Percentiles rank a stretch among this genome's conserved stretches.
Evolutionary conservation across 2,888 invertebrate species (phyloP).

Genomic region (Zygogramma bicolorata): DNA sequence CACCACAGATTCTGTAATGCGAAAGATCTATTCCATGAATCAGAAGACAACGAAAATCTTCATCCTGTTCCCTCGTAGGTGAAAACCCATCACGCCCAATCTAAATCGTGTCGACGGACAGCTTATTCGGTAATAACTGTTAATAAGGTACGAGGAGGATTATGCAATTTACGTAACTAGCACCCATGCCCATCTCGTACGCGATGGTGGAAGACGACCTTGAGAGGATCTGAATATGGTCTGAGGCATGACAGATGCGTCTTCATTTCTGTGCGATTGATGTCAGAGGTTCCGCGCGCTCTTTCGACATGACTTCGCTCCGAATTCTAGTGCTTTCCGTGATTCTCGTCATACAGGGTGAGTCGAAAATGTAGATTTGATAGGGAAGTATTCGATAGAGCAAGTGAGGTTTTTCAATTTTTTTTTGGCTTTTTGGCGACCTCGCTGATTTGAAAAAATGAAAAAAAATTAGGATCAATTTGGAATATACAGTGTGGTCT

Average conservation of each 20-base stretch:
- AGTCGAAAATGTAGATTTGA: constrained; percentile 20
- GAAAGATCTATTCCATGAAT: too few species aligned
- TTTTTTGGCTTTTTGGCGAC: background rate
- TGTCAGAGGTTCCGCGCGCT: constrained; percentile 37
- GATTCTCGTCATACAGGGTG: constrained; percentile 48
- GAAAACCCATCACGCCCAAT: constrained; percentile 1
- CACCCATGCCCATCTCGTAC: background rate
- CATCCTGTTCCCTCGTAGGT: too few species aligned
- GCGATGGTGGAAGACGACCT: constrained; percentile 46
- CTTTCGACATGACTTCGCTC: constrained; percentile 44
- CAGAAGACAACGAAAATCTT: too few species aligned
- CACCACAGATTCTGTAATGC: too few species aligned
- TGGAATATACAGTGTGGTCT: too few species aligned
- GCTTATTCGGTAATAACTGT: background rate
- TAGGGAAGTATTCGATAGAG: background rate
- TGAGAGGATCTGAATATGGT: constrained; percentile 37
- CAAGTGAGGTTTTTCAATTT: background rate
- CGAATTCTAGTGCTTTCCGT: constrained; percentile 37
- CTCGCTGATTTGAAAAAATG: too few species aligned
- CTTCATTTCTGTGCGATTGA: constrained; percentile 47
- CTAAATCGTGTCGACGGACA: background rate
- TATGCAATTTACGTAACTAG: constrained; percentile 13
- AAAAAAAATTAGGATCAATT: too few species aligned
- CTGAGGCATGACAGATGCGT: constrained; percentile 36
- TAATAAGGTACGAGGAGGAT: constrained; percentile 6